Evolutionary conservation across 2,888 invertebrate genomes (phyloP), one percentile per base, ranked within the genome.

Genomic region (Galeruca laticollis): DNA sequence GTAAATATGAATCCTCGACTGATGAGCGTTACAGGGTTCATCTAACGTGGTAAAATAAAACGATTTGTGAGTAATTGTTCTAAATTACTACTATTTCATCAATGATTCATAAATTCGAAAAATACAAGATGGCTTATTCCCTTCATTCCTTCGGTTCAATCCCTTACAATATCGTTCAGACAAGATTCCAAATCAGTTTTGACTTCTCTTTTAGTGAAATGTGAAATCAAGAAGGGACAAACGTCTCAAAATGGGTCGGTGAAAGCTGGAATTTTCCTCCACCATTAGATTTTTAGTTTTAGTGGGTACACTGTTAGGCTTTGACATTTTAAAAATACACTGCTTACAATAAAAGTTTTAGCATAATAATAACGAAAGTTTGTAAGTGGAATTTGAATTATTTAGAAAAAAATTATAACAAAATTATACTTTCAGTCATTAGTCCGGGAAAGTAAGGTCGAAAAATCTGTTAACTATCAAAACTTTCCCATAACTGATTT

Each of bases 191-290:
- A 61, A 61, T 61, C 51, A 51, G 61, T 49, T 51, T 61, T 33
- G 61, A 61, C 51, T 49, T 61, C 47, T 60, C 18, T 43, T 47
- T 31, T 31, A 15, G 8, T 51, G 61, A 61, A 61, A 61, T 18
- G 61, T 26, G 51, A 51, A 61, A 61, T 35, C 61, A 61, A 61
- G 31, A 49, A 49, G 21, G 51, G 51, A 60, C 49, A 61, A 61
- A 51, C 35, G 60, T 60, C 60, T 47, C 43, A 60, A 31, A 60
- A 60, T 15, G 31, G 56, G n/a, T 57, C 31, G 11, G 56, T 35
- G 15, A 57, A 18, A 35, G 56, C 15, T 10, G 35, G 11, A 35
- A 57, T 57, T 57, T 57, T 57, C 56, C 33, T 57, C n/a, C 13
- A 35, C 35, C 15, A 35, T 35, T 35, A 57, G 56, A 11, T 18